These are phyloP conservation scores for Tetragonula carbonaria DNA, from an alignment of 2,888 invertebrate genomes.

Conservation along the genomic window DNA sequence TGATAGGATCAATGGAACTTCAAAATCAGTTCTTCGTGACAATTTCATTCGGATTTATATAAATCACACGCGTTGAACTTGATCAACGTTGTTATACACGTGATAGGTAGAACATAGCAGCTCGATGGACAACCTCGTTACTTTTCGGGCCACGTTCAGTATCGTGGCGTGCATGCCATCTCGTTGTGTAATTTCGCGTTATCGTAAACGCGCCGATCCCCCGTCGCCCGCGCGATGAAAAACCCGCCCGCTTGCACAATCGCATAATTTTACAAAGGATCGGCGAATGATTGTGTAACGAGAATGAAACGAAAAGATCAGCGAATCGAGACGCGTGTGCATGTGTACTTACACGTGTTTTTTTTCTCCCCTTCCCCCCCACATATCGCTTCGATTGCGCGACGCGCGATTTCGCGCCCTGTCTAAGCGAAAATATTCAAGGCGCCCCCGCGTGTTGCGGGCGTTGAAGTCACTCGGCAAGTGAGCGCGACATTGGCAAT, in stretches of 20 bases:
- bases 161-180: neutral
- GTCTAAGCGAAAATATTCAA: neutral
- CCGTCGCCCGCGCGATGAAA: neutral
- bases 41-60: neutral
- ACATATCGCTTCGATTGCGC: too few relatives aligned
- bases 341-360: neutral
- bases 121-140: constrained; percentile 30
- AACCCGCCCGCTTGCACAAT: constrained; percentile 1
- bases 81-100: neutral
- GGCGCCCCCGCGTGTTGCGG: neutral
- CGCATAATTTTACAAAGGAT: constrained; percentile 32
- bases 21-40: too few relatives aligned
- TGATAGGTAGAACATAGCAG: neutral
- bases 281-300: constrained; percentile 35
- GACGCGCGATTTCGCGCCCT: neutral
- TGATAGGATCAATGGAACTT: too few relatives aligned
- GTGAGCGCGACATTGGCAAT: neutral
- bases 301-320: constrained; percentile 28
- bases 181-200: constrained; percentile 50
- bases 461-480: constrained; percentile 1
- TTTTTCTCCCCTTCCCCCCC: neutral
- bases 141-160: constrained; percentile 42
- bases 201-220: constrained; percentile 43
- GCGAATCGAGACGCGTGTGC: constrained; percentile 11
- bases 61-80: too few relatives aligned